These are phyloP conservation scores for Dipodomys merriami DNA, from an alignment of 2,113 vertebrate species.

Conservation along the genomic window DNA sequence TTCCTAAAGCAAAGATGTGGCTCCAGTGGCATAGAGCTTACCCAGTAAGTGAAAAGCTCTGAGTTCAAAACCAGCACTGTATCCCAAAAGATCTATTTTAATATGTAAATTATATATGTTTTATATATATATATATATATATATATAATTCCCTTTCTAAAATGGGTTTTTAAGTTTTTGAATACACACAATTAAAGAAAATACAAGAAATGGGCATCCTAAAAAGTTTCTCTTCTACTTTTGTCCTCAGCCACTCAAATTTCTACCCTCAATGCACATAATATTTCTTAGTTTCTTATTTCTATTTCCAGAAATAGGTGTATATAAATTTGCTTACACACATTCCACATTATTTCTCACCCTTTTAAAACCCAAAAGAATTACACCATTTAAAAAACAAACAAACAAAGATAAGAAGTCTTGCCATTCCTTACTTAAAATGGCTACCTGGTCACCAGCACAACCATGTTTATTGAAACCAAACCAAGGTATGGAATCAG, in stretches of 20 bases:
- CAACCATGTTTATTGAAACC: too few relatives aligned
- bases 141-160: constrained; percentile 11
- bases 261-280: neutral
- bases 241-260: neutral
- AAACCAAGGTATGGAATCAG: too few relatives aligned
- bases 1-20: too few relatives aligned
- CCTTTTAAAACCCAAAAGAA: neutral
- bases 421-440: neutral
- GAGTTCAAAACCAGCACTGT: too few relatives aligned
- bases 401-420: neutral
- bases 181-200: neutral
- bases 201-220: neutral
- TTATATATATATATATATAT: too few relatives aligned
- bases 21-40: too few relatives aligned
- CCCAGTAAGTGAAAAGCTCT: too few relatives aligned
- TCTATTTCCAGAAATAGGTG: neutral
- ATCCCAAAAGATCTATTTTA: neutral
- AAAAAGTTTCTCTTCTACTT: neutral
- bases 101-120: neutral
- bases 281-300: neutral
- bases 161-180: neutral
- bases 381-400: neutral
- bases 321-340: neutral
- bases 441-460: neutral
- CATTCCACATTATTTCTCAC: neutral